Percentiles rank a stretch among this genome's conserved stretches.
Evolutionary conservation across 2,888 invertebrate species (phyloP).

Genomic region (Cephus runcator): DNA sequence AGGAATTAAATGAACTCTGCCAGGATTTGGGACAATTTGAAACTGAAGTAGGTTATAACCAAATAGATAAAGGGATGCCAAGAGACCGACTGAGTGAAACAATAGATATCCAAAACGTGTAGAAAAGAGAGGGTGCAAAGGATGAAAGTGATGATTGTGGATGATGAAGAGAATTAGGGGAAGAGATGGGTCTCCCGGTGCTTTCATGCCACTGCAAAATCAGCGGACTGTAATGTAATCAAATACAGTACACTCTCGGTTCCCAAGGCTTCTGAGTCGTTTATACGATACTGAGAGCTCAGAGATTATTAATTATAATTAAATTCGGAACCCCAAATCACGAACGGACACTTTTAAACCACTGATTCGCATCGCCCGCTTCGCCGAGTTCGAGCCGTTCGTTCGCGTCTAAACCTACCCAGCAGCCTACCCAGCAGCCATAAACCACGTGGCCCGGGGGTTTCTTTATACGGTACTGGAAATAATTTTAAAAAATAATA

Average conservation of each 20-base stretch:
- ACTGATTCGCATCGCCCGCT: constrained; percentile 35
- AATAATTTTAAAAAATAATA: background rate
- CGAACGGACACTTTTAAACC: constrained; percentile 40
- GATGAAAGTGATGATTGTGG: constrained; percentile 24
- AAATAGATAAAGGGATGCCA: no score
- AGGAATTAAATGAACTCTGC: no score
- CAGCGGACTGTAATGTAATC: constrained; percentile 50
- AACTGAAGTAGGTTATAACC: no score
- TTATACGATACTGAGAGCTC: constrained; percentile 39
- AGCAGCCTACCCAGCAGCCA: no score
- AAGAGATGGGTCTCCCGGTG: background rate
- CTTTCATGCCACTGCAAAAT: constrained; percentile 31
- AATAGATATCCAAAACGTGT: background rate
- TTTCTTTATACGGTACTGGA: background rate
- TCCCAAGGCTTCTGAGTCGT: constrained; percentile 48
- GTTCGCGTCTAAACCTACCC: no score
- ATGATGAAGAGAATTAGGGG: background rate
- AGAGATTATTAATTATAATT: constrained; percentile 58
- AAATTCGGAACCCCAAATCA: constrained; percentile 51
- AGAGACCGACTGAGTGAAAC: no score
- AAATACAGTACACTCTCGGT: constrained; percentile 42
- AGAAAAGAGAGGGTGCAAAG: background rate
- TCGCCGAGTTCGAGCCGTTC: no score
- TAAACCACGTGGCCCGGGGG: background rate
- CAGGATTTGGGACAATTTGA: no score